Base-by-base conservation (phyloP, 2,888 invertebrate species). In the Pollenia griseotomentosa region DNA sequence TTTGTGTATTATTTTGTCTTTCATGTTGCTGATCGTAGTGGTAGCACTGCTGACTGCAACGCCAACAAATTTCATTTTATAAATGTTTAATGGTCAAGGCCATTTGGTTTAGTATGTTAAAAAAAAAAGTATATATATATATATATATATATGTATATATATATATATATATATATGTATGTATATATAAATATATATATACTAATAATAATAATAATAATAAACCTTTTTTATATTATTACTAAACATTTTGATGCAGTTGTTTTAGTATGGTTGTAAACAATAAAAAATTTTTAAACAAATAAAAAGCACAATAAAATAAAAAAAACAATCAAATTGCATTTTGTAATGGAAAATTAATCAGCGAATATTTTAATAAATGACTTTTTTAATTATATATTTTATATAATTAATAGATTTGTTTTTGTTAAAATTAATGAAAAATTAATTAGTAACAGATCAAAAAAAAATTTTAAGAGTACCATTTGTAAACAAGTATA, bases 41-140 rank as follows among this genome's bases (percentile, higher is more conserved):
- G 33, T 33, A 40, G 71, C 40, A 65, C 57, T 80, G 71, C 55
- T 59, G 23, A 19, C 19, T 73, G 65, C 46, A 46, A 55, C 55
- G 65, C 73, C 40, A 81, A 55, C 65, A 61, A 66, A 42, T 16
- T 63, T 46, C 44, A n/a, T n/a, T 19, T 65, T 19, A 14, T 65
- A 46, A 74, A 57, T 78, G 40, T 77, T 87, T 84, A 87, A 84
- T 82, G 87, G 84, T 87, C 87, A 87, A 87, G 87, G 87, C 84
- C 84, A 84, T 61, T 78, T 84, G 48, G 40, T 66, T 61, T 68
- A 68, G 73, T 65, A 51, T 75, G 55, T 55, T 66, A 6, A 66
- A 77, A 71, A 48, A 44, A 40, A 40, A 51, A 23, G 73, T 4
- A 33, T 33, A 33, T 33, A 33, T 33, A 6, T 33, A 33, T 33